Conservation (phyloP, 2,113 vertebrate species). For the Corydoras maculifer region DNA sequence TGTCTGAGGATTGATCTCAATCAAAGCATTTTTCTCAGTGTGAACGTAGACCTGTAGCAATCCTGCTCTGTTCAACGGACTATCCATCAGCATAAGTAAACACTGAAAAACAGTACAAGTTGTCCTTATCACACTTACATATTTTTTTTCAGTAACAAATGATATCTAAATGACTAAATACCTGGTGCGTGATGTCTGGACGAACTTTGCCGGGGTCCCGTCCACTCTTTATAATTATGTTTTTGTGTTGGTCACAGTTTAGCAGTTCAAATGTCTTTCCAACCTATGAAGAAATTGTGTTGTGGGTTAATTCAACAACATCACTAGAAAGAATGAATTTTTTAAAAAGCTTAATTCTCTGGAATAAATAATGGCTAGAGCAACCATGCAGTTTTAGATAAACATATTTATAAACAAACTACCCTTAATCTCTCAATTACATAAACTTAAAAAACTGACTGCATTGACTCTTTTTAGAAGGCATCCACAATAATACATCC, state of each 20-base stretch:
- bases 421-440: too few relatives aligned
- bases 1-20: conserved; percentile 94
- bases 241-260: conserved; percentile 92
- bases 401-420: background rate
- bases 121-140: background rate
- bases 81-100: conserved; percentile 95
- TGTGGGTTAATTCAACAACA: too few relatives aligned
- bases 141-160: too few relatives aligned
- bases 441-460: too few relatives aligned
- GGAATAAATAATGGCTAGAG: too few relatives aligned
- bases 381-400: too few relatives aligned
- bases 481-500: too few relatives aligned
- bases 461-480: too few relatives aligned
- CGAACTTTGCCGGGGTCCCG: conserved; percentile 81
- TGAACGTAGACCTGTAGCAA: conserved; percentile 93
- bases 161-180: conserved; percentile 42
- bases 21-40: conserved; percentile 86
- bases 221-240: conserved; percentile 78
- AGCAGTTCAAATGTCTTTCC: conserved; percentile 90
- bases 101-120: conserved; percentile 60
- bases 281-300: conserved; percentile 59
- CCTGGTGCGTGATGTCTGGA: conserved; percentile 94
- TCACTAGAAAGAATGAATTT: too few relatives aligned
- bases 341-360: too few relatives aligned
- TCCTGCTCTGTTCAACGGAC: conserved; percentile 90